Percentiles rank a stretch among this genome's conserved stretches.
phyloP scores from a whole-genome alignment of 64 coral and sea anemone genomes.

The Anthopleura sola region DNA sequence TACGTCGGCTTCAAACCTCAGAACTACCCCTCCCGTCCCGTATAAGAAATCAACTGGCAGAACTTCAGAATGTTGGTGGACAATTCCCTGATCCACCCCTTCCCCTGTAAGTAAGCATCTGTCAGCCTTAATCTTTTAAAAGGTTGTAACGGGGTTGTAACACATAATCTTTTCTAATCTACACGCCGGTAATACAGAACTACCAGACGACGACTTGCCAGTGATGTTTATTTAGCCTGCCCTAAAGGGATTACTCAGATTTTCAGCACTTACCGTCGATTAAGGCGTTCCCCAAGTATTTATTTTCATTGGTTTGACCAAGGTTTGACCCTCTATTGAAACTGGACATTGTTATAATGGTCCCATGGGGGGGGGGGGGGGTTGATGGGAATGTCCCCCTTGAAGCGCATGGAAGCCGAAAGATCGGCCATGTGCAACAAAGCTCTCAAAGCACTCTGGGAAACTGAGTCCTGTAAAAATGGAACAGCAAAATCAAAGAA shows the following conservation, averaged over 20 bases:
- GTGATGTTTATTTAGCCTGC: neutral
- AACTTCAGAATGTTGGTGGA: too few species aligned
- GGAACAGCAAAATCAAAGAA: too few species aligned
- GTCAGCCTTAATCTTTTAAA: neutral
- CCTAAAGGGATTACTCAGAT: conserved; percentile 1
- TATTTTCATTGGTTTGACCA: neutral
- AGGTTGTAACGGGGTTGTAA: neutral
- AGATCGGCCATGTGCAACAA: too few species aligned
- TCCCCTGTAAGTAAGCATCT: neutral
- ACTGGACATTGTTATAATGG: neutral
- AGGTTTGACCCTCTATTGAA: neutral
- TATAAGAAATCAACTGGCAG: too few species aligned
- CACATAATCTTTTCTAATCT: neutral
- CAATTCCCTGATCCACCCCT: neutral
- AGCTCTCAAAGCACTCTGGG: too few species aligned
- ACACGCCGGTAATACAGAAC: neutral
- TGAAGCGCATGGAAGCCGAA: too few species aligned
- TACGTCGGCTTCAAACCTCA: too few species aligned
- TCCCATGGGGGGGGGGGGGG: neutral
- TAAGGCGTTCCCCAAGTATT: neutral
- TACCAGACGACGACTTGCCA: neutral
- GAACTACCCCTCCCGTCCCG: too few species aligned
- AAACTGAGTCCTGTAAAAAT: too few species aligned
- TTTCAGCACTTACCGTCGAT: neutral
- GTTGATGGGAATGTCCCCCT: too few species aligned